These are phyloP conservation scores for Bufotes viridis DNA, from an alignment of 2,797 vertebrate species.

Conservation along the genomic window DNA sequence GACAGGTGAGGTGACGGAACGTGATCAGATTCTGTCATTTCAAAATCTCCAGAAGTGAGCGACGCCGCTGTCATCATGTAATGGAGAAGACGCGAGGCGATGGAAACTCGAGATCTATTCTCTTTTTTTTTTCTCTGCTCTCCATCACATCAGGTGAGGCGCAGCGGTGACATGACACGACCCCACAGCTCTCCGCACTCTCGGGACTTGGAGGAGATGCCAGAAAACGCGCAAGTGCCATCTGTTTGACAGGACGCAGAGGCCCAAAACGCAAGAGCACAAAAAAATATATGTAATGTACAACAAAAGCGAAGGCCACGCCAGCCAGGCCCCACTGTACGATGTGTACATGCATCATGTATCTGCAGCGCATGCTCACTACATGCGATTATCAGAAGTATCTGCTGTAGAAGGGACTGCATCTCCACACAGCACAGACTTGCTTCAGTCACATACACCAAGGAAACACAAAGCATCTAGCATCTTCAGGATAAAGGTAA, in stretches of 20 bases:
- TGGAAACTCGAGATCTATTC: not conserved
- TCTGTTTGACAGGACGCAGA: not conserved
- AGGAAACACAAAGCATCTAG: not conserved
- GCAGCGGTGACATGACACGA: not conserved
- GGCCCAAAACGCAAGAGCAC: not conserved
- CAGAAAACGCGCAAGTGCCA: not conserved
- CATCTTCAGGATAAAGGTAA: no score
- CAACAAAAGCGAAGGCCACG: not conserved
- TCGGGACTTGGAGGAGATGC: not conserved
- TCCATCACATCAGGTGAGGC: not conserved
- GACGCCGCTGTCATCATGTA: no score
- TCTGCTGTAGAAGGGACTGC: not conserved
- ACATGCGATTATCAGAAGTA: not conserved
- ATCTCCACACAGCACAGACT: not conserved
- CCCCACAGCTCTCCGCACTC: not conserved
- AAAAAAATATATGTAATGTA: not conserved
- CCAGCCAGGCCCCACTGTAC: not conserved
- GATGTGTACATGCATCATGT: not conserved
- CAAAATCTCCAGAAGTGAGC: no score
- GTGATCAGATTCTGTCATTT: not conserved
- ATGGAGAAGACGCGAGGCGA: not conserved
- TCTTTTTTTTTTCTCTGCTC: no score
- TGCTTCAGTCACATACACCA: no score
- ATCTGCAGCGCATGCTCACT: not conserved
- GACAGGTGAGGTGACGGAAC: not conserved